Evolutionary conservation across 2,888 invertebrate genomes (phyloP), one percentile per base, ranked within the genome.

Genomic region (Phlogophora meticulosa): DNA sequence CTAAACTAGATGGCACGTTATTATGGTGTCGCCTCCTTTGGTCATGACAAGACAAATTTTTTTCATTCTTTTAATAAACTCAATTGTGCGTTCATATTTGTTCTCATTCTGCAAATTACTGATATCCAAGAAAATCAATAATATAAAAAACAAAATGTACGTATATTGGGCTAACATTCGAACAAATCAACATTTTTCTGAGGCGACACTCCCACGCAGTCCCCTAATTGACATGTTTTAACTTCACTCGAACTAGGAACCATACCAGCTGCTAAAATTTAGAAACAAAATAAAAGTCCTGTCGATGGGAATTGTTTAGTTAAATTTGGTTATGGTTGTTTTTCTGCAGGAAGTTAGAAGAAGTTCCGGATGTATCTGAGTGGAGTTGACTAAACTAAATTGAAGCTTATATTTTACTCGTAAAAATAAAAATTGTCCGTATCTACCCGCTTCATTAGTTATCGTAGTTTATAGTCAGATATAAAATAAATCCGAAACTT

Each of bases 1-100:
- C 95, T 96, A 96, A 95, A 95, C 95, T 95, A 95, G 95, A 96
- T 96, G 95, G 96, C 96, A 96, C 96, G 95, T 95, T 91, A 92
- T 89, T 91, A 90, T 90, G 91, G 95, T 95, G 95, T 93, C 95
- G 95, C 94, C 95, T 91, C 94, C 91, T 93, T 94, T 93, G 94
- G 94, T 94, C 94, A 87, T 87, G 87, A 90, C 85, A 87, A 89
- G 87, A 90, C 87, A 85, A 89, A 85, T 85, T 87, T 88, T 89
- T 90, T 85, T 85, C 56, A 66, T 22, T 85, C 32, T 69, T 78
- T 72, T 55, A 89, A 88, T 83, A 87, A 93, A 94, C 90, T 92
- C 93, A 95, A 93, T 95, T 95, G 95, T 95, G 95, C 95, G 95
- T 92, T 90, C 81, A 87, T 85, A 90, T 90, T 88, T 90, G 90